Conservation (phyloP, 2,888 invertebrate genomes). For the Nomada hirtipes region DNA sequence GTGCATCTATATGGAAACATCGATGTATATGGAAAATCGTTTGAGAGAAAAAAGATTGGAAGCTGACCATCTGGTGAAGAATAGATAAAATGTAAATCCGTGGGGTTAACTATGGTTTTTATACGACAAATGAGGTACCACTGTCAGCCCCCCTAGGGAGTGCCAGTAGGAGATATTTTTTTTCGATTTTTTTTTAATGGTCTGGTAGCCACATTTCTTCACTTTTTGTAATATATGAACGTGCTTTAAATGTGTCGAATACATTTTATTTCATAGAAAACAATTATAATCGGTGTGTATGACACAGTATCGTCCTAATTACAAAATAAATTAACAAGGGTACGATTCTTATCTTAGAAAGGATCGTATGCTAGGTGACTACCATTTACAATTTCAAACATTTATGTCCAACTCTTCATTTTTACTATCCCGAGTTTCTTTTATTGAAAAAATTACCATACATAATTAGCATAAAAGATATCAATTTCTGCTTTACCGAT, state of each 20-base stretch:
- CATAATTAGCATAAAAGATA: slow-evolving; percentile 3
- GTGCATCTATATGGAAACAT: neutral
- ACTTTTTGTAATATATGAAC: neutral
- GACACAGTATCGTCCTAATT: neutral
- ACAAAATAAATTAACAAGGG: neutral
- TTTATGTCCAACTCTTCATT: neutral
- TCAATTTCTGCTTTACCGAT: slow-evolving; percentile 75
- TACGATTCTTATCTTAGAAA: neutral
- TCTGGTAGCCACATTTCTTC: neutral
- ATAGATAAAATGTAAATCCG: neutral
- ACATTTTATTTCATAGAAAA: neutral
- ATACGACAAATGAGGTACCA: slow-evolving; percentile 11
- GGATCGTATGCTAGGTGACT: neutral
- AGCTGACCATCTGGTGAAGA: neutral
- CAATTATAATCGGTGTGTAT: neutral
- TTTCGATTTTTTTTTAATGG: neutral
- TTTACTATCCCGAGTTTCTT: neutral
- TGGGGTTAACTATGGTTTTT: slow-evolving; percentile 9
- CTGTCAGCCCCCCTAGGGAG: neutral
- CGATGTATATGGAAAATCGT: neutral
- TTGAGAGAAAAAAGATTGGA: neutral
- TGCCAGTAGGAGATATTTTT: neutral
- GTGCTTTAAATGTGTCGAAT: neutral
- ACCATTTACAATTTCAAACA: neutral
- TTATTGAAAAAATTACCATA: neutral